Percentiles rank a stretch among this genome's conserved stretches.
Evolutionary conservation across 2,113 vertebrate species (phyloP).

Genomic region (Calyptommatus sinebrachiatus): DNA sequence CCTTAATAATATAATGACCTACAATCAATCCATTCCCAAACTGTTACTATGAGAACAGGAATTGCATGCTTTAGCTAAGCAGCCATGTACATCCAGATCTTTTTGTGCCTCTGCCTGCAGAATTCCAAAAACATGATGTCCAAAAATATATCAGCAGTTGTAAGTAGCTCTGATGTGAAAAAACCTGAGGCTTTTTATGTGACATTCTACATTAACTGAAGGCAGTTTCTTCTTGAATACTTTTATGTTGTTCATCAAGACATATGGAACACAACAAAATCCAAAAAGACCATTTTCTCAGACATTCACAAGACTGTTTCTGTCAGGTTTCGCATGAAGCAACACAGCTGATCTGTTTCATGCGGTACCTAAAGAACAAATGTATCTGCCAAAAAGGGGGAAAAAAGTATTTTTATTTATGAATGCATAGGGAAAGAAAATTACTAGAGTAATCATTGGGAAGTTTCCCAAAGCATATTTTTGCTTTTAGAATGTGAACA

Average conservation of each 20-base stretch:
- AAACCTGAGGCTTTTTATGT: background rate
- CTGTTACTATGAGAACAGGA: no score
- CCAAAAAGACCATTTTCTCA: background rate
- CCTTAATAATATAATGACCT: no score
- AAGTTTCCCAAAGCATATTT: background rate
- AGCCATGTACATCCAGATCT: no score
- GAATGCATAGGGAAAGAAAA: background rate
- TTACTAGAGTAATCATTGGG: background rate
- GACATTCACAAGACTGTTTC: no score
- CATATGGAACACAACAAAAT: background rate
- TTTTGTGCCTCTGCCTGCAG: no score
- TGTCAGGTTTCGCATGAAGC: background rate
- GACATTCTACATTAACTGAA: no score
- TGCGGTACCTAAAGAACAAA: background rate
- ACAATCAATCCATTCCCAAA: no score
- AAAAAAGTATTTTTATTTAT: background rate
- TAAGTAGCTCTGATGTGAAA: background rate
- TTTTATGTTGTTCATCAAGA: background rate
- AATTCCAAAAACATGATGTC: background rate
- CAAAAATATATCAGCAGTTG: background rate
- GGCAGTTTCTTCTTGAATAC: background rate
- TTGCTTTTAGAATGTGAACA: conserved; percentile 11
- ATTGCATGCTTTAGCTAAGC: no score
- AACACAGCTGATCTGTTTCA: background rate
- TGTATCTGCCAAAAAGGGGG: background rate